Conservation (phyloP, 2,797 vertebrate species). For the Bradypodion pumilum region DNA sequence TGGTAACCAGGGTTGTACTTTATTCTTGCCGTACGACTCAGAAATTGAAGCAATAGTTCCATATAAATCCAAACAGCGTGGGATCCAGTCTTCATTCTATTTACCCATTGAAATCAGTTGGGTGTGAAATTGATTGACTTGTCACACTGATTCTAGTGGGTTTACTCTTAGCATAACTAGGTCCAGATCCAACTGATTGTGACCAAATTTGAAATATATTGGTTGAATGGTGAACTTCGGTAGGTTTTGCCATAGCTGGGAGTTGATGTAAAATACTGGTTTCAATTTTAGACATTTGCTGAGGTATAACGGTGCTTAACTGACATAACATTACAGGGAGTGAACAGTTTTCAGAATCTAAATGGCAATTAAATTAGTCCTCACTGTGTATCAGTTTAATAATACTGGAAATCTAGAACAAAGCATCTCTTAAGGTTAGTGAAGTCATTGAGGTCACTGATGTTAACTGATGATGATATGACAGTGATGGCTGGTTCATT, state of each 20-base stretch:
- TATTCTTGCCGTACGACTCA: not conserved
- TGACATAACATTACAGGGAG: not conserved
- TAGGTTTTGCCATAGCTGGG: not conserved
- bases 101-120: not conserved
- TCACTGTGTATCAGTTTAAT: not conserved
- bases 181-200: not conserved
- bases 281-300: not conserved
- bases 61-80: not conserved
- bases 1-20: not conserved
- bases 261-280: not conserved
- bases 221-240: not conserved
- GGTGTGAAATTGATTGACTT: not conserved
- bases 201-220: not conserved
- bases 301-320: not conserved
- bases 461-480: not conserved
- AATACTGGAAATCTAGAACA: not conserved
- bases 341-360: not conserved
- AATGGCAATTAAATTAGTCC: not conserved
- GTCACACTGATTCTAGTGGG: not conserved
- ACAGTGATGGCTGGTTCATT: not conserved
- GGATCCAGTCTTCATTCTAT: not conserved
- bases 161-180: not conserved
- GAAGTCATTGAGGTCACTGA: not conserved
- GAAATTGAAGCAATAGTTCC: not conserved
- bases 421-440: not conserved